A percentile compares a stretch with the other conserved stretches of the same genome.
Evolutionary conservation across 2,888 invertebrate species (phyloP).

Genomic region (Orchestes rusci): DNA sequence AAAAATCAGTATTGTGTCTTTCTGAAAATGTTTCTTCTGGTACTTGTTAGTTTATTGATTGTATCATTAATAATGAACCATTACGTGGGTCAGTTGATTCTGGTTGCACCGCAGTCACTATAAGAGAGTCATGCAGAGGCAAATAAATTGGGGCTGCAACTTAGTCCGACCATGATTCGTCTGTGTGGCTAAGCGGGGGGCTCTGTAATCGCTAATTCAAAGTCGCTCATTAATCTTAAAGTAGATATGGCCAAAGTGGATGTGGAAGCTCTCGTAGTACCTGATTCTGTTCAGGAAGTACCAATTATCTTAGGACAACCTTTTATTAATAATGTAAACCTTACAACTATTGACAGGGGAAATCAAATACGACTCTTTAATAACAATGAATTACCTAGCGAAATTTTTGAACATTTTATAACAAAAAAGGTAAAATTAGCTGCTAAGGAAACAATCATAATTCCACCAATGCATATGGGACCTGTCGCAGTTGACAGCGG

Average conservation of each 20-base stretch:
- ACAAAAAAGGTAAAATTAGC: conserved; percentile 10
- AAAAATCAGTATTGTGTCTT: background rate
- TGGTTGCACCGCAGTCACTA: conserved; percentile 19
- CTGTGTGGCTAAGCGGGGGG: conserved; percentile 21
- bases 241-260: conserved; percentile 16
- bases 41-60: conserved; percentile 22
- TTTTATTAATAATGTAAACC: conserved; percentile 19
- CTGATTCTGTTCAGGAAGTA: conserved; percentile 21
- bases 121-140: conserved; percentile 14
- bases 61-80: conserved; percentile 16
- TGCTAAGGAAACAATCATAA: conserved; percentile 10
- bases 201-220: conserved; percentile 10
- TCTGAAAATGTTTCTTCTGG: background rate
- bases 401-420: conserved; percentile 16
- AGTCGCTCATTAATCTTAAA: conserved; percentile 11
- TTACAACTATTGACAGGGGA: conserved; percentile 13
- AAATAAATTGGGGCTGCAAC: conserved; percentile 6
- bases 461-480: conserved; percentile 16
- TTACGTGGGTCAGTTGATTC: conserved; percentile 9
- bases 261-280: conserved; percentile 21
- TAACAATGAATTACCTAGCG: background rate
- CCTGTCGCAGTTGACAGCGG: conserved; percentile 6
- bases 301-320: conserved; percentile 25
- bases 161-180: conserved; percentile 7
- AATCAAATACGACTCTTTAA: conserved; percentile 16